Percentiles rank a stretch among this genome's conserved stretches.
These are phyloP conservation scores for Zhuqinia jingwanae DNA, from an alignment of 2,888 invertebrate species.

Conservation along the genomic window DNA sequence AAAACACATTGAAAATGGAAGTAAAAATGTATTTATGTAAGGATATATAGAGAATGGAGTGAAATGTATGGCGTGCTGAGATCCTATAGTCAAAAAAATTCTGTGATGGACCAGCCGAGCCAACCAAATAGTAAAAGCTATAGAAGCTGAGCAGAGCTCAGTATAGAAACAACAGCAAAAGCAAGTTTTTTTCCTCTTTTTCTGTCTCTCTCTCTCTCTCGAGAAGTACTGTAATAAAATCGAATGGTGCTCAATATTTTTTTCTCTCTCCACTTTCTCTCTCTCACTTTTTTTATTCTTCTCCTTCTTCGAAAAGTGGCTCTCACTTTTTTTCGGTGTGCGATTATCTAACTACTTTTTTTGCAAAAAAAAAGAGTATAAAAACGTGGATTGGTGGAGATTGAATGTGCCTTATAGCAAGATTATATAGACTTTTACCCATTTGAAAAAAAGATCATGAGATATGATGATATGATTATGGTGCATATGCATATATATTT, in stretches of 20 bases:
- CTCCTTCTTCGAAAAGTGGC: constrained; percentile 33
- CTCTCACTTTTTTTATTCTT: not conserved
- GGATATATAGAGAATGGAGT: constrained; percentile 10
- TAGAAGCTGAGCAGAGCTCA: too few relatives aligned
- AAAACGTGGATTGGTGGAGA: constrained; percentile 50
- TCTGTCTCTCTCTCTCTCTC: too few relatives aligned
- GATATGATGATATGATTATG: constrained; percentile 30
- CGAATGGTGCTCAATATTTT: constrained; percentile 68
- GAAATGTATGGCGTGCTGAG: too few relatives aligned
- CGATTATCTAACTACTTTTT: constrained; percentile 50
- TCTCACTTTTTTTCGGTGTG: constrained; percentile 54
- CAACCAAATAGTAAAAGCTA: constrained; percentile 17
- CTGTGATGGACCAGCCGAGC: constrained; percentile 46
- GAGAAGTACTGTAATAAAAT: constrained; percentile 64
- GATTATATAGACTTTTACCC: not conserved
- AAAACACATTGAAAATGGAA: not conserved
- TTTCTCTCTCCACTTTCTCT: constrained; percentile 32
- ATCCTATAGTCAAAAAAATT: too few relatives aligned
- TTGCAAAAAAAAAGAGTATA: constrained; percentile 14
- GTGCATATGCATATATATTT: not conserved
- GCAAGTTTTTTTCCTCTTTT: constrained; percentile 46
- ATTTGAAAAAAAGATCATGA: constrained; percentile 24
- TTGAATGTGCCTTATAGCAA: constrained; percentile 37
- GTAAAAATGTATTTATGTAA: not conserved
- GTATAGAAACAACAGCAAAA: not conserved